Conservation (phyloP, 2,113 vertebrate genomes). For the Galbula dea region DNA sequence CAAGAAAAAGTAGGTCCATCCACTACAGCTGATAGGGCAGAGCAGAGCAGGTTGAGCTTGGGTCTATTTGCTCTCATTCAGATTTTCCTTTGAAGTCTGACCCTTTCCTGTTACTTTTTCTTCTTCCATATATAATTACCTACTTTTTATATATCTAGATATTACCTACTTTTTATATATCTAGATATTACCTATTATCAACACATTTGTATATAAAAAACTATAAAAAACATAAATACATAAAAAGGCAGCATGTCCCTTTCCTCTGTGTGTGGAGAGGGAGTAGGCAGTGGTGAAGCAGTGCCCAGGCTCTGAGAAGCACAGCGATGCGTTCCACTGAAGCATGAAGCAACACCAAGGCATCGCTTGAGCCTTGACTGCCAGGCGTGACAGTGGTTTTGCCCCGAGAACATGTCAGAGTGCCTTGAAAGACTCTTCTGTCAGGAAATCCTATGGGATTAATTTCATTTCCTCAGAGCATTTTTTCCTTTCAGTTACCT, state of each 20-base stretch:
- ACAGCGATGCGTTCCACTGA: fast-evolving
- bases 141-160: not conserved
- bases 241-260: not conserved
- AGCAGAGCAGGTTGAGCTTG: not conserved
- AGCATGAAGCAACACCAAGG: not conserved
- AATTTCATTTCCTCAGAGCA: not conserved
- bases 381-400: not conserved
- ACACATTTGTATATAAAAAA: fast-evolving
- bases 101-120: not conserved
- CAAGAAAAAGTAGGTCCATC: not conserved
- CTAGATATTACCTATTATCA: not conserved
- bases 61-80: not conserved
- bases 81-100: not conserved
- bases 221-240: not conserved
- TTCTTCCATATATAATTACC: not conserved
- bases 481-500: not conserved
- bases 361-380: not conserved
- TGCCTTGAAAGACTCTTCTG: not conserved
- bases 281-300: not conserved
- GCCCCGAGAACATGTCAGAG: conserved; percentile 3
- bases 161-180: not conserved
- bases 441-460: conserved; percentile 41
- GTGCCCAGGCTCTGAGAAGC: not conserved
- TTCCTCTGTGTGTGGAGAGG: not conserved
- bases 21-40: not conserved